Conservation (phyloP, 2,888 invertebrate genomes). For the Pristionchus japonicus region DNA sequence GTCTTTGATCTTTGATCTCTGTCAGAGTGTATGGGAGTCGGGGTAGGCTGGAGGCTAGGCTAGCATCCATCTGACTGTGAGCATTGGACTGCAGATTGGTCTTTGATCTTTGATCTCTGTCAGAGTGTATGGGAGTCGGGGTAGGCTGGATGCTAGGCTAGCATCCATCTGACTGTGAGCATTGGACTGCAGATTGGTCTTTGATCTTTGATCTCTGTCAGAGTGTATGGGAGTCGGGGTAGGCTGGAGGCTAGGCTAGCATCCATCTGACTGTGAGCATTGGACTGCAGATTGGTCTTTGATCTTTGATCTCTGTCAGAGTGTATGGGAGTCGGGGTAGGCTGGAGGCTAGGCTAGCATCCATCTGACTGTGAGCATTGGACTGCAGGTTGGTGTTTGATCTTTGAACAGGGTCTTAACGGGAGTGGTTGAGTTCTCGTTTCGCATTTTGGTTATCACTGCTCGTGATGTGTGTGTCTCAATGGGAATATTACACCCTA, state of each 20-base stretch:
- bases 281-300: conserved; percentile 82
- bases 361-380: conserved; percentile 90
- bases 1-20: background rate
- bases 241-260: conserved; percentile 49
- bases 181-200: conserved; percentile 85
- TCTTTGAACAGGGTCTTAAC: background rate
- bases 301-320: background rate
- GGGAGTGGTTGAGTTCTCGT: no score
- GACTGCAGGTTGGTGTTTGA: conserved; percentile 81
- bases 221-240: no score
- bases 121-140: no score
- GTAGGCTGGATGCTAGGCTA: conserved; percentile 41
- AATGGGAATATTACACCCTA: no score
- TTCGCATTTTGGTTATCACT: no score
- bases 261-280: conserved; percentile 87
- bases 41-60: conserved; percentile 42
- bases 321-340: no score
- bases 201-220: background rate
- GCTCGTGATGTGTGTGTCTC: no score
- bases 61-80: conserved; percentile 81
- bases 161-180: conserved; percentile 83
- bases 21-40: no score
- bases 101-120: background rate
- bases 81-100: conserved; percentile 87
- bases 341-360: conserved; percentile 54